These are phyloP conservation scores for Ramphastos sulfuratus DNA, from an alignment of 2,113 vertebrate genomes.

Conservation along the genomic window DNA sequence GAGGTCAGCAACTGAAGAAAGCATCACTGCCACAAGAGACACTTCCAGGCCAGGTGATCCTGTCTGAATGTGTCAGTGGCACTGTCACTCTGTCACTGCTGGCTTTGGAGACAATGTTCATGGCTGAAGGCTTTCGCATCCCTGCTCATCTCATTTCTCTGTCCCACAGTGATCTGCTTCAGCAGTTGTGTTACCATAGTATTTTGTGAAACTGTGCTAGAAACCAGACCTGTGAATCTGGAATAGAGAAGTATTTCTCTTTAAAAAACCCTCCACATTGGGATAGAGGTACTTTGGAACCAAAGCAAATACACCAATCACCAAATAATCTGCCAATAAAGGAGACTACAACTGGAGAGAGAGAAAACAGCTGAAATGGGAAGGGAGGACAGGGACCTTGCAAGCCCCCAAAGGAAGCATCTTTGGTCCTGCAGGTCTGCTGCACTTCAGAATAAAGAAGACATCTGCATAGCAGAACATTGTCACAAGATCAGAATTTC, in stretches of 20 bases:
- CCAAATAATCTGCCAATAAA: background rate
- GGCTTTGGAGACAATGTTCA: background rate
- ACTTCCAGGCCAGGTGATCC: background rate
- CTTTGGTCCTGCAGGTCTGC: background rate
- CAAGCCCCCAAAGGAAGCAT: background rate
- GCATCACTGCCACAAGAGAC: background rate
- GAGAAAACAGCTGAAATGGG: background rate
- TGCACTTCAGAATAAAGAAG: background rate
- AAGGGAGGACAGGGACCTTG: background rate
- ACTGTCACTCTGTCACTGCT: background rate
- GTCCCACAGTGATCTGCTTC: background rate
- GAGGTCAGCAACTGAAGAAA: background rate
- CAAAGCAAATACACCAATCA: background rate
- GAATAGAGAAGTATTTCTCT: background rate
- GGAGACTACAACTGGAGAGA: background rate
- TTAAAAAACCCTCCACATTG: background rate
- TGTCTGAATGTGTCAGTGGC: background rate
- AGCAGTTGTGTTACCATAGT: background rate
- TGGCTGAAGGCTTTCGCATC: background rate
- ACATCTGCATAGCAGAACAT: background rate
- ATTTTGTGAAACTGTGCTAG: background rate
- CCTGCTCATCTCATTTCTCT: background rate
- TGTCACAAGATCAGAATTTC: slow-evolving; percentile 15
- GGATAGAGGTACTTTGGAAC: background rate
- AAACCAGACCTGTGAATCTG: background rate